Percentiles rank a stretch among this genome's conserved stretches.
Evolutionary conservation across 2,113 vertebrate species (phyloP).

Genomic region (Thymallus thymallus): DNA sequence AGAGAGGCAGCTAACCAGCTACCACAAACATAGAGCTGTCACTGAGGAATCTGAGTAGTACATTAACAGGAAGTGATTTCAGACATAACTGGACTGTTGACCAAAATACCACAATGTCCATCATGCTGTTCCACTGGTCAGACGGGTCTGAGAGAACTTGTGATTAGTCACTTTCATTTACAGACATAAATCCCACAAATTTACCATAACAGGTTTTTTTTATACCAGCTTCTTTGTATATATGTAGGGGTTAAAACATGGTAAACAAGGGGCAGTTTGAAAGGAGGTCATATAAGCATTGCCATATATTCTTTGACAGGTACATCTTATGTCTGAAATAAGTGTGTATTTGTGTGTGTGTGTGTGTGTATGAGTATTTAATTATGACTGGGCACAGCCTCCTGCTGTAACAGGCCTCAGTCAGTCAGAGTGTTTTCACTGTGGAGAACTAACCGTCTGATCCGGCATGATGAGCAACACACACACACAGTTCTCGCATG

Average conservation of each 20-base stretch:
- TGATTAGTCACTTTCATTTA: not conserved
- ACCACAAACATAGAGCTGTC: not conserved
- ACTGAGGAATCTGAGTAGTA: not conserved
- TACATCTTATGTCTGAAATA: too few species aligned
- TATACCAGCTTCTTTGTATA: too few species aligned
- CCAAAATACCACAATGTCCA: not conserved
- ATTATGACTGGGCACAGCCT: not conserved
- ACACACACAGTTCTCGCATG: slow-evolving; percentile 13
- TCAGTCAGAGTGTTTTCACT: not conserved
- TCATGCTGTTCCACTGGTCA: not conserved
- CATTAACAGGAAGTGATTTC: not conserved
- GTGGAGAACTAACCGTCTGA: slow-evolving; percentile 8
- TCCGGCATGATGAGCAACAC: slow-evolving; percentile 23
- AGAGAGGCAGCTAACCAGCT: not conserved
- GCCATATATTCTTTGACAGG: too few species aligned
- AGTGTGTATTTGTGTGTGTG: too few species aligned
- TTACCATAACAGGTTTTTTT: too few species aligned
- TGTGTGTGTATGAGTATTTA: too few species aligned
- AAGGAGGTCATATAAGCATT: too few species aligned
- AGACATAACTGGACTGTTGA: not conserved
- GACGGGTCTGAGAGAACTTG: not conserved
- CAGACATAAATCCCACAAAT: not conserved
- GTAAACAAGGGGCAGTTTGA: not conserved
- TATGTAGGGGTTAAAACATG: too few species aligned
- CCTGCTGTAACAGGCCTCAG: slow-evolving; percentile 14